Evolutionary conservation across 2,113 vertebrate species (phyloP).

Genomic region (Phalacrocorax brasilianus): DNA sequence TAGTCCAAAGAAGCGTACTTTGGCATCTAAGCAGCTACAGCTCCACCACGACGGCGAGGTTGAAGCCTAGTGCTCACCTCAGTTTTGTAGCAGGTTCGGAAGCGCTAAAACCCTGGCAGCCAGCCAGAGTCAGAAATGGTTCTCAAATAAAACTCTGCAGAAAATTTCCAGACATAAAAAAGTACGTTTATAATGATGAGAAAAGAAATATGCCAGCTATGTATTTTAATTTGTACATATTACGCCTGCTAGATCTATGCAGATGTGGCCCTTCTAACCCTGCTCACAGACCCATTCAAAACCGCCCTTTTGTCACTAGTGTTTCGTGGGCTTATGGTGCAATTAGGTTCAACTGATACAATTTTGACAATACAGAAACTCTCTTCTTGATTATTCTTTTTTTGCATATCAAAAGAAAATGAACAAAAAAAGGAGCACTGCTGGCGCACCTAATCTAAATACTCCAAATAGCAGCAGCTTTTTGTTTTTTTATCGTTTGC

Average conservation of each 20-base stretch:
- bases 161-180: not conserved
- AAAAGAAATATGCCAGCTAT: not conserved
- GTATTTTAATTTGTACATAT: not conserved
- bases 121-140: not conserved
- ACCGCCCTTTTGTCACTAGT: not conserved
- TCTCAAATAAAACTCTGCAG: not conserved
- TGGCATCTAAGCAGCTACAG: not conserved
- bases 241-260: not conserved
- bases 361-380: not conserved
- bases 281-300: not conserved
- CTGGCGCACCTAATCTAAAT: not conserved
- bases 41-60: fast-evolving
- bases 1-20: not conserved
- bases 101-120: not conserved
- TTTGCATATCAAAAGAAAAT: not conserved
- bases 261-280: not conserved
- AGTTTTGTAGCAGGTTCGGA: not conserved
- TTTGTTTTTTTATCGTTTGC: not conserved
- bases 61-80: not conserved
- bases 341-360: not conserved
- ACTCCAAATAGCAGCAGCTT: not conserved
- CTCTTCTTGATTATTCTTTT: not conserved
- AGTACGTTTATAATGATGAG: not conserved
- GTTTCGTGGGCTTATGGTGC: not conserved
- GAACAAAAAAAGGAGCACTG: not conserved